Evolutionary conservation across 2,888 invertebrate genomes (phyloP), one percentile per base, ranked within the genome.

Genomic region (Agrilus biguttatus): DNA sequence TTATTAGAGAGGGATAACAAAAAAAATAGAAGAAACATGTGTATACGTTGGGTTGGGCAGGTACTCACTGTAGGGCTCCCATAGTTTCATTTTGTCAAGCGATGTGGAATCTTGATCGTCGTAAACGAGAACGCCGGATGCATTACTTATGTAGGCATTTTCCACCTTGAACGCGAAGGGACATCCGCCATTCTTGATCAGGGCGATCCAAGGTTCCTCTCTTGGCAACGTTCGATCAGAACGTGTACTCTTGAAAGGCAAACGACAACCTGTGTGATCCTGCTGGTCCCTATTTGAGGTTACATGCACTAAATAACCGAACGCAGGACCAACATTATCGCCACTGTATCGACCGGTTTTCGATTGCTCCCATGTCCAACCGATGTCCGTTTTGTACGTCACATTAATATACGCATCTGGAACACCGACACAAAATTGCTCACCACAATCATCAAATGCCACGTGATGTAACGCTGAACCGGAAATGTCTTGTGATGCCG

Each of bases 151-250:
- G 63, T 75, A 78, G 2, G 86, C 87, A 60, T 85, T 80, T 55
- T 78, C 75, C 51, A 90, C 80, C 71, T 90, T 90, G 51, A 78
- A 75, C 62, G 85, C 83, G 62, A 88, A 88, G 55, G 80, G 80
- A 66, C 90, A 90, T 55, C 72, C 73, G 40, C 89, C 89, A 33
- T 88, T 69, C 50, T 78, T 73, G 36, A 90, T 79, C 49, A 90
- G 70, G 0, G 89, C 89, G 47, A 90, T 78, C 87, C 89, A 90
- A 8, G 78, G 77, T 51, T 75, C 76, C n/a, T 61, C 60, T 33
- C 74, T 66, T 1, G 72, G 72, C 42, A 66, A 52, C 2, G 70
- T 67, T 40, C 69, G 73, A 57, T 52, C 61, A 46, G 44, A 59
- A 51, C 56, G 57, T 54, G 60, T 61, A 43, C 74, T 71, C 43